Evolutionary conservation across 1,140 invertebrate genomes (phyloP), one percentile per base, ranked within the genome.

Genomic region (Frieseomelitta varia): DNA sequence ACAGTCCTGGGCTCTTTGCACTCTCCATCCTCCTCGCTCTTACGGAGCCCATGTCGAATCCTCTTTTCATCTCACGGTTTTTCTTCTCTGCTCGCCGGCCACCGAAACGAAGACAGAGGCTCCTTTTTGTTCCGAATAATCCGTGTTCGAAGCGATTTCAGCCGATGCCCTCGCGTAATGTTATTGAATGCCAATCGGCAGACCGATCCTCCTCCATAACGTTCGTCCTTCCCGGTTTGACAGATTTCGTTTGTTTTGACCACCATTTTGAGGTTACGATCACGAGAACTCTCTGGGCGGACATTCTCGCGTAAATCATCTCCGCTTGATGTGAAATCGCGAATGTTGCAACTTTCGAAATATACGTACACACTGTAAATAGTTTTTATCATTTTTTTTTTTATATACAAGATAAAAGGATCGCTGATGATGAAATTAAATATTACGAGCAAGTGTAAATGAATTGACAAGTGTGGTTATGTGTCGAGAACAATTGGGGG

Each of bases 111-210:
- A 68, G 73, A 76, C 58, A 78, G 76, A 61, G 65, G 6, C 17
- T 19, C 34, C 82, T 17, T 88, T 88, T 88, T 85, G 84, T 84
- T 86, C 84, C 58, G 65, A 34, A 78, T 83, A 77, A 78, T 83
- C 75, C 63, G 14, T 78, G 55, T 78, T 78, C 47, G 69, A 78
- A 47, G 69, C 55, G n/a, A 83, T 83, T 83, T 83, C 61, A 68
- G 55, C 47, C 27, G 27, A 78, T 83, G 27, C 65, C 14, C 39
- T 78, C 65, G 0, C 2, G 74, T 58, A 77, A 78, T 69, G 69
- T 83, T 77, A 58, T 58, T 21, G 73, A 55, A 75, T 21, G 71
- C 53, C 39, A 72, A 72, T 53, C 24, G 19, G 30, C 4, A 17
- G 47, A 63, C 2, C 17, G 65, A 77, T 81, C 81, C 55, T 63